Conservation (phyloP, 2,113 vertebrate species). For the Gasterosteus aculeatus region DNA sequence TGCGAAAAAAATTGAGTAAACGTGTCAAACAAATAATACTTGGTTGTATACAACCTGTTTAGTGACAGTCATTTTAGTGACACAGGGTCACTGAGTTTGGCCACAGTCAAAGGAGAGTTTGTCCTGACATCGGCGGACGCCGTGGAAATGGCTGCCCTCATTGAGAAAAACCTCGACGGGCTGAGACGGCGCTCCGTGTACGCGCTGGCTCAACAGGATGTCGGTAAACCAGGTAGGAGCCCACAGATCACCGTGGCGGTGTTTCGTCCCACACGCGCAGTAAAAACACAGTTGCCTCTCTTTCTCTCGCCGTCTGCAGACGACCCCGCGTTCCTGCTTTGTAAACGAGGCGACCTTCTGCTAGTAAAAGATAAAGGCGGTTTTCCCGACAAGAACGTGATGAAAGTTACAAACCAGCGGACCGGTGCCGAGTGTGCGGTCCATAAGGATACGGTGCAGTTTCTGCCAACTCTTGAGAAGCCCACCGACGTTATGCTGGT, state of each 20-base stretch:
- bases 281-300: neutral
- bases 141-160: slow-evolving; percentile 80
- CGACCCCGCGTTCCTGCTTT: slow-evolving; percentile 81
- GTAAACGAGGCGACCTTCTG: slow-evolving; percentile 89
- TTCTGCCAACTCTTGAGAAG: slow-evolving; percentile 84
- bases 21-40: neutral
- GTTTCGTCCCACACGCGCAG: neutral
- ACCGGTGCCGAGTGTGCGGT: slow-evolving; percentile 83
- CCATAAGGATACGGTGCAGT: slow-evolving; percentile 75
- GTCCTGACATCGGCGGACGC: slow-evolving; percentile 82
- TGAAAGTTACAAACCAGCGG: slow-evolving; percentile 83
- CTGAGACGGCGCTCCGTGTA: slow-evolving; percentile 87
- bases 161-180: slow-evolving; percentile 85
- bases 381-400: slow-evolving; percentile 73
- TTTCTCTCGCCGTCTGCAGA: slow-evolving; percentile 67
- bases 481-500: slow-evolving; percentile 88
- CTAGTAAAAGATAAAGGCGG: slow-evolving; percentile 72
- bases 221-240: slow-evolving; percentile 70
- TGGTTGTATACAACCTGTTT: slow-evolving; percentile 3
- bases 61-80: slow-evolving; percentile 78
- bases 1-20: neutral
- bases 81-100: slow-evolving; percentile 80
- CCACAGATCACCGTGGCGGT: too few relatives aligned
- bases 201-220: slow-evolving; percentile 83
- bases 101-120: slow-evolving; percentile 84